A percentile compares a stretch with the other conserved stretches of the same genome.
Evolutionary conservation across 2,797 vertebrate genomes (phyloP).

Genomic region (Tokudaia muenninki): DNA sequence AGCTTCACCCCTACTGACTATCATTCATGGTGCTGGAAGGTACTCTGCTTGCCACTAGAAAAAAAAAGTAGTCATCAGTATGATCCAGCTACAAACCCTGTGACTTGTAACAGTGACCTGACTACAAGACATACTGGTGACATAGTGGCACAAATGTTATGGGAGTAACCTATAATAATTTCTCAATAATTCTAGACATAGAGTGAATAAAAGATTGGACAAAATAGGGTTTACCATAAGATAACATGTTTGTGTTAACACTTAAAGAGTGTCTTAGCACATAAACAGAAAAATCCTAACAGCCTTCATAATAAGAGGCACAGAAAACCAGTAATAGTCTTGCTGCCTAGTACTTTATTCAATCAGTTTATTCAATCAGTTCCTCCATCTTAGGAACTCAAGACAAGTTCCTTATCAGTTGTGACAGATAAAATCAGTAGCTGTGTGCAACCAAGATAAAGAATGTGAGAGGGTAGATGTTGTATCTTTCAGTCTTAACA

Average conservation of each 20-base stretch:
- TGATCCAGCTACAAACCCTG: not conserved
- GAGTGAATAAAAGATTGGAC: not conserved
- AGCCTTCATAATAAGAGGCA: constrained; percentile 17
- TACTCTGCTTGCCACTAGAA: not conserved
- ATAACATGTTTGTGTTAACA: not conserved
- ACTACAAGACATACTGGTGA: not conserved
- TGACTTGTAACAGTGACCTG: not conserved
- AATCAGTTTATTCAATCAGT: constrained; percentile 59
- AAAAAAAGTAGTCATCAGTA: not conserved
- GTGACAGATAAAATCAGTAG: constrained; percentile 54
- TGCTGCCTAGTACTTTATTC: constrained; percentile 1
- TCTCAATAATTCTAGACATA: not conserved
- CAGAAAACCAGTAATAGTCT: constrained; percentile 35
- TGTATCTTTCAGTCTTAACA: constrained; percentile 20
- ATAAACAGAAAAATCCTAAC: constrained; percentile 56
- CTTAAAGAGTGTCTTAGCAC: constrained; percentile 44
- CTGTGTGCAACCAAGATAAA: constrained; percentile 55
- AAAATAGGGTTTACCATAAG: constrained; percentile 30
- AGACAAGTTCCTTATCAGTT: constrained; percentile 54
- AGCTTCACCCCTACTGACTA: not conserved
- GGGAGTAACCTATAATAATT: not conserved
- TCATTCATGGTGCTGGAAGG: no score
- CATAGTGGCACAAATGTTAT: not conserved
- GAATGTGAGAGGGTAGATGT: constrained; percentile 54
- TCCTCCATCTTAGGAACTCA: constrained; percentile 26